These are phyloP conservation scores for Scaptomyza cyrtandrae DNA, from an alignment of 2,888 invertebrate species.

Conservation along the genomic window DNA sequence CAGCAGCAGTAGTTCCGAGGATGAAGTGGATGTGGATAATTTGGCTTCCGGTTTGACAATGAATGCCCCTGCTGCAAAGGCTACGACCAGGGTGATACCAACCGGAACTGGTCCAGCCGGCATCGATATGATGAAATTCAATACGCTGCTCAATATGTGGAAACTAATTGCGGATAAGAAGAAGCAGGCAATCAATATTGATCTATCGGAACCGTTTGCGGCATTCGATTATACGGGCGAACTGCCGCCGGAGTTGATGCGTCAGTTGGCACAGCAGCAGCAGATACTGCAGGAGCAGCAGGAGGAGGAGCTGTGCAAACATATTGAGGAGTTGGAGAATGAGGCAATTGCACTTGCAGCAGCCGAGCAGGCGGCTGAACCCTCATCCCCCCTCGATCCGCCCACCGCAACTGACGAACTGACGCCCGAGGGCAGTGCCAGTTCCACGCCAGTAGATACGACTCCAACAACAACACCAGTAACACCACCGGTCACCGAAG, in stretches of 20 bases:
- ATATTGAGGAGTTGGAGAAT: constrained; percentile 38
- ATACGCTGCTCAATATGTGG: constrained; percentile 76
- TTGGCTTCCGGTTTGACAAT: neutral
- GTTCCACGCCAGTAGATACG: constrained; percentile 22
- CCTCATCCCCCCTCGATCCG: constrained; percentile 23
- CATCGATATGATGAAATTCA: constrained; percentile 66
- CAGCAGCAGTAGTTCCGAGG: constrained; percentile 81
- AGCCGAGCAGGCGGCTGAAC: constrained; percentile 24
- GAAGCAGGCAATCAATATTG: constrained; percentile 52
- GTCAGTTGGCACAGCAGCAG: constrained; percentile 48
- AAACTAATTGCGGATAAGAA: constrained; percentile 79
- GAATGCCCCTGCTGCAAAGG: neutral
- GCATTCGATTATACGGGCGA: constrained; percentile 65
- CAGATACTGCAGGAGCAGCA: constrained; percentile 36
- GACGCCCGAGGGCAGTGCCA: constrained; percentile 30
- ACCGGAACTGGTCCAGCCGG: constrained; percentile 27
- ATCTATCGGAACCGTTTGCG: constrained; percentile 49
- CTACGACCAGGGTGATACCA: constrained; percentile 1
- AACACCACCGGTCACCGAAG: constrained; percentile 11
- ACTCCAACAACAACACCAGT: constrained; percentile 15
- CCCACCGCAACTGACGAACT: constrained; percentile 39
- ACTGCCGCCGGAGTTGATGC: constrained; percentile 64
- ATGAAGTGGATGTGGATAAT: constrained; percentile 19
- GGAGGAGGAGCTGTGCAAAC: constrained; percentile 41
- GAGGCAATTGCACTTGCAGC: constrained; percentile 26